Base-by-base conservation (phyloP, 2,888 invertebrate genomes). In the Cecidostiba fungosa region DNA sequence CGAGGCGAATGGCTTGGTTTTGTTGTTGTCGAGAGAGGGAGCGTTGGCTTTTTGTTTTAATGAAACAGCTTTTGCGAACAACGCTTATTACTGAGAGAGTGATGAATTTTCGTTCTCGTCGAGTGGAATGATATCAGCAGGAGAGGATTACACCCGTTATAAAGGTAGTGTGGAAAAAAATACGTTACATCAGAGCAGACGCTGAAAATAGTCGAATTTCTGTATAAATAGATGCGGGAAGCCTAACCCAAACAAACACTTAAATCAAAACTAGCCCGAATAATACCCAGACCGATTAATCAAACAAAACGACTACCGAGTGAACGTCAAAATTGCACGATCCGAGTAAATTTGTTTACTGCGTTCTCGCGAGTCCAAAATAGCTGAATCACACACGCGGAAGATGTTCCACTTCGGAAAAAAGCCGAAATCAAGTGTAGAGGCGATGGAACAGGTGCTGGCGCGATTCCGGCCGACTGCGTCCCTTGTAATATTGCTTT, bases 381-480 rank as follows among this genome's bases (percentile, higher is more conserved):
- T 82, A 82, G 50, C 32, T 3, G 36, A 23, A n/a, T 3, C 74
- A 50, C 43, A 19, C 29, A 14, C 39, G 26, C 29, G 32, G 26
- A 19, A 78, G 59, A 73, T 50, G 36, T 12, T 43, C n/a, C n/a
- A n/a, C n/a, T 79, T 84, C 79, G 50, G 3, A 54, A 74, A 69
- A 79, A 62, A 29, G 54, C 78, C 62, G 32, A 78, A 78, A 84
- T 73, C 59, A 29, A 5, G 72, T 69, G 62, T 54, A 43, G 73
- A 84, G 29, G 59, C 50, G 66, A 8, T 23, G 74, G 74, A 84
- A 73, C 82, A 82, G 82, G 85, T 77, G 85, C 82, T 78, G 39
- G 29, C 29, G 50, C 23, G 47, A 62, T 70, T 85, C 79, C 43
- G 36, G 4, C 23, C n/a, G 8, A 32, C 54, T n/a, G 50, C 26